A percentile compares a stretch with the other conserved stretches of the same genome.
Conservation (phyloP, 2,888 invertebrate genomes). For the Trachelus iudaicus region DNA sequence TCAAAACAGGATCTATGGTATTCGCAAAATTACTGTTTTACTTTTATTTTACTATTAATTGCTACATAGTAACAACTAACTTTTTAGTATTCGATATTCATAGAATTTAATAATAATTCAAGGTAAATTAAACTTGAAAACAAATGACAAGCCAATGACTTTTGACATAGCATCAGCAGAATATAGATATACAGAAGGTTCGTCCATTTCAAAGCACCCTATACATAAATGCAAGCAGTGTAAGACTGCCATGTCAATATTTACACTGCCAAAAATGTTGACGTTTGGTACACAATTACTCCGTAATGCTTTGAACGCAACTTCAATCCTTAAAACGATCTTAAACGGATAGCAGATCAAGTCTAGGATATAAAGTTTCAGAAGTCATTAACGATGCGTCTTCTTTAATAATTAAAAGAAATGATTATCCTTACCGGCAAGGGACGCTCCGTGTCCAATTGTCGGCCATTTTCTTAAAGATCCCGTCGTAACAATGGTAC, state of each 20-base stretch:
- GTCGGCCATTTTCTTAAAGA: constrained; percentile 62
- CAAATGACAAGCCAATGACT: not conserved
- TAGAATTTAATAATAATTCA: not conserved
- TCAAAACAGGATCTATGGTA: not conserved
- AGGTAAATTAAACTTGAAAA: not conserved
- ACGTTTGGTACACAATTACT: constrained; percentile 13
- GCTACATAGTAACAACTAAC: not conserved
- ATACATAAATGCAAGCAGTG: not conserved
- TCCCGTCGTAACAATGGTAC: constrained; percentile 42
- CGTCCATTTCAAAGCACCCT: not conserved
- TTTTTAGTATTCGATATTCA: not conserved
- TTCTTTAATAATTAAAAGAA: constrained; percentile 2
- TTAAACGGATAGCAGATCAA: not conserved
- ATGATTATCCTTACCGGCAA: constrained; percentile 57
- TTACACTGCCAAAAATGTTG: constrained; percentile 21
- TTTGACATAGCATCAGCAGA: not conserved
- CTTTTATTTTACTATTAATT: not conserved
- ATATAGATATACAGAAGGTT: not conserved
- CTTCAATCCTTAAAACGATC: too few relatives aligned
- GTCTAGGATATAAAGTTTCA: not conserved
- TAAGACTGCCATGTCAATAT: constrained; percentile 4
- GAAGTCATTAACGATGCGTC: not conserved
- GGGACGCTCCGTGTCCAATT: constrained; percentile 57
- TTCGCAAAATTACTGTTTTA: not conserved
- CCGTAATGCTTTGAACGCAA: not conserved